A percentile compares a stretch with the other conserved stretches of the same genome.
Conservation (phyloP, 2,888 invertebrate genomes). For the Yponomeuta sedellus region DNA sequence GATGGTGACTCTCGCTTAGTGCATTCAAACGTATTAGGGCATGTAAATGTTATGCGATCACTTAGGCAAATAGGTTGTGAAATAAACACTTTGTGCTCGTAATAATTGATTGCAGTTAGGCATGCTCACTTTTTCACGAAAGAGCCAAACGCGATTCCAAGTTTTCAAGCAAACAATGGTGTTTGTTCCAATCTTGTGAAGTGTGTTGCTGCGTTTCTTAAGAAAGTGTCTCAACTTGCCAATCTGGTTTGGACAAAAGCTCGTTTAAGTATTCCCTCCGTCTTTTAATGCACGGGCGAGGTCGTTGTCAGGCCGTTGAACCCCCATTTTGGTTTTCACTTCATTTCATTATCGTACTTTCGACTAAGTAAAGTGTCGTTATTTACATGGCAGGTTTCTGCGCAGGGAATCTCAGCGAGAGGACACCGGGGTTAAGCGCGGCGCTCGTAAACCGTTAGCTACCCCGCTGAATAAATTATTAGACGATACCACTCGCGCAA, state of each 20-base stretch:
- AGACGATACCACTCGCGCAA: constrained; percentile 16
- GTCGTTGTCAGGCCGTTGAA: constrained; percentile 55
- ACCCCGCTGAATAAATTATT: constrained; percentile 23
- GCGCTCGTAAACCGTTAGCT: constrained; percentile 18
- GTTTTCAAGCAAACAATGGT: not conserved
- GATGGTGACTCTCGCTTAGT: constrained; percentile 56
- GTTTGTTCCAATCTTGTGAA: not conserved
- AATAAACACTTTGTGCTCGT: constrained; percentile 28
- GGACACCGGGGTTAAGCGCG: constrained; percentile 18
- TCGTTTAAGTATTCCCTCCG: constrained; percentile 49
- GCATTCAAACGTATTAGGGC: constrained; percentile 69
- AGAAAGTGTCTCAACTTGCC: constrained; percentile 9
- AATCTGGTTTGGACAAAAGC: constrained; percentile 38
- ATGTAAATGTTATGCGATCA: constrained; percentile 73
- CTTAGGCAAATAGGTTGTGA: constrained; percentile 64
- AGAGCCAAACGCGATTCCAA: not conserved
- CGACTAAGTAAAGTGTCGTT: constrained; percentile 22
- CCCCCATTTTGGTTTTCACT: constrained; percentile 48
- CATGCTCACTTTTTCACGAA: constrained; percentile 9
- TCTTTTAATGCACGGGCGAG: constrained; percentile 36
- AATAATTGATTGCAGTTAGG: constrained; percentile 11
- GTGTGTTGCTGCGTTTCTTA: not conserved
- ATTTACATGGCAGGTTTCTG: constrained; percentile 20
- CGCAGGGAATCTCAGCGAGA: constrained; percentile 20
- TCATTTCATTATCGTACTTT: constrained; percentile 45